These are phyloP conservation scores for Sarcophaga caerulescens DNA, from an alignment of 2,888 invertebrate genomes.

Conservation along the genomic window DNA sequence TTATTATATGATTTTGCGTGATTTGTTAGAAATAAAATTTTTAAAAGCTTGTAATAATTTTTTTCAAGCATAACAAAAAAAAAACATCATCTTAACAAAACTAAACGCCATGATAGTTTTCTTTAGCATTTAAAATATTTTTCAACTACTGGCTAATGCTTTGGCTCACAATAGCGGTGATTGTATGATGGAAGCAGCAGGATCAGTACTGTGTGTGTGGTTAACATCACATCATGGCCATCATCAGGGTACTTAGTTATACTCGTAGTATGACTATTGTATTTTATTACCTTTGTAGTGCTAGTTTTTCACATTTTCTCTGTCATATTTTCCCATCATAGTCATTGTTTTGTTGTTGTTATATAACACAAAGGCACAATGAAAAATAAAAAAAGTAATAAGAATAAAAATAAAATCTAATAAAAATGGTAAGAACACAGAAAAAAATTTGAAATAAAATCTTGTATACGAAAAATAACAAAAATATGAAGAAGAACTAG, in stretches of 20 bases:
- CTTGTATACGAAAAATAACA: conserved; percentile 34
- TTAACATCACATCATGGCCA: background rate
- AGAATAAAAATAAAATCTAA: conserved; percentile 45
- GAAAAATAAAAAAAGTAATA: background rate
- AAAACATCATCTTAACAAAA: conserved; percentile 67
- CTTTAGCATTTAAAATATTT: background rate
- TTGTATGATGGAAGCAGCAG: background rate
- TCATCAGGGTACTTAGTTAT: conserved; percentile 42
- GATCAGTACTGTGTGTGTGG: background rate
- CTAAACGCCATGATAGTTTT: background rate
- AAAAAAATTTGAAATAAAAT: conserved; percentile 48
- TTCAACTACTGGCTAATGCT: background rate
- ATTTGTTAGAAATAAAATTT: conserved; percentile 53
- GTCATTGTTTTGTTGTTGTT: conserved; percentile 59
- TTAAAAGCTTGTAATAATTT: conserved; percentile 66
- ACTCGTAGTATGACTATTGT: conserved; percentile 56
- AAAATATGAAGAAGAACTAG: conserved; percentile 31
- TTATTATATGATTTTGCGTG: conserved; percentile 19
- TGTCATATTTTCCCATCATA: background rate
- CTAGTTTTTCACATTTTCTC: conserved; percentile 13
- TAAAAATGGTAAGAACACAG: background rate
- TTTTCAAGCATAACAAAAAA: conserved; percentile 6
- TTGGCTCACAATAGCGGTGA: background rate
- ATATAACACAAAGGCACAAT: conserved; percentile 40
- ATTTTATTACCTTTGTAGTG: conserved; percentile 69